Evolutionary conservation across 2,888 invertebrate genomes (phyloP).

Genomic region (Aquatica leii): DNA sequence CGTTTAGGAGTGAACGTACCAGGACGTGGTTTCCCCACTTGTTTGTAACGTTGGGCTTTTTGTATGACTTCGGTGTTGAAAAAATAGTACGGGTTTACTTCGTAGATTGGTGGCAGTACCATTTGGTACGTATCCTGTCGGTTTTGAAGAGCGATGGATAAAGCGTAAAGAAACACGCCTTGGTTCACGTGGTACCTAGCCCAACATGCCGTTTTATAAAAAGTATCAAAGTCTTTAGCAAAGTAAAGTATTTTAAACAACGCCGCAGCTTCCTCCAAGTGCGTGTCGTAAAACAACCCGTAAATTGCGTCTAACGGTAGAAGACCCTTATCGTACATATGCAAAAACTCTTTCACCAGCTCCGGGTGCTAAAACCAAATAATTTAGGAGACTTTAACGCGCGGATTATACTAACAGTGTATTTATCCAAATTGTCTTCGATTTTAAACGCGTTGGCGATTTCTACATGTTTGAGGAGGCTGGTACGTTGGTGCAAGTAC

Average conservation of each 20-base stretch:
- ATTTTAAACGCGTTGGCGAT: constrained; percentile 64
- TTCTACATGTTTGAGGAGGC: constrained; percentile 63
- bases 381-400: not conserved
- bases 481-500: constrained; percentile 69
- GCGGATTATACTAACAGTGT: constrained; percentile 36
- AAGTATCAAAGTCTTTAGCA: constrained; percentile 75
- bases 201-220: constrained; percentile 74
- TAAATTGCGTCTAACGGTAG: constrained; percentile 69
- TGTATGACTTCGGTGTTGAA: constrained; percentile 73
- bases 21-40: constrained; percentile 54
- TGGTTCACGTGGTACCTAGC: constrained; percentile 74
- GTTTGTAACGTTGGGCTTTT: constrained; percentile 69
- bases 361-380: constrained; percentile 62
- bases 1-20: constrained; percentile 4
- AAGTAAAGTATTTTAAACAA: constrained; percentile 74
- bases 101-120: constrained; percentile 74
- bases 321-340: constrained; percentile 65
- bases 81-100: constrained; percentile 76
- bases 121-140: constrained; percentile 71
- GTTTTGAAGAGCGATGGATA: constrained; percentile 69
- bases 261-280: constrained; percentile 69
- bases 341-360: constrained; percentile 66
- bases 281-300: constrained; percentile 68
- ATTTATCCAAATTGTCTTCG: constrained; percentile 61
- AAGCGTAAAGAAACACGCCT: constrained; percentile 72